phyloP scores from a whole-genome alignment of 1,140 invertebrate genomes.

The Lepidostoma basale region DNA sequence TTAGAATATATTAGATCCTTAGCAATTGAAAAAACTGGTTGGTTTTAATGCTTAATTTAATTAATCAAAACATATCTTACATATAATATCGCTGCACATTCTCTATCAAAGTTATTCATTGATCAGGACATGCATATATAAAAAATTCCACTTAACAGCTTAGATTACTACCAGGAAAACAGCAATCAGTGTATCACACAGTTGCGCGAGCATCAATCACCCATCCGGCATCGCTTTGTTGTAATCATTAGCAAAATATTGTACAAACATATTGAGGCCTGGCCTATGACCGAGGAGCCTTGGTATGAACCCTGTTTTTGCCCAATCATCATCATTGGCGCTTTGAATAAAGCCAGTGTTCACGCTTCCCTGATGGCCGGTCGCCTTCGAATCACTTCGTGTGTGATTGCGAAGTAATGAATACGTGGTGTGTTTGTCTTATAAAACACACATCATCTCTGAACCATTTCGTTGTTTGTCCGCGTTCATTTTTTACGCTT shows the following conservation, averaged over 20 bases:
- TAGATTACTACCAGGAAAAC: no score
- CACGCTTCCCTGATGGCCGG: not conserved
- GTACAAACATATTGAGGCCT: not conserved
- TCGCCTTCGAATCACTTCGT: not conserved
- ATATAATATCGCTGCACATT: no score
- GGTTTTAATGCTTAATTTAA: no score
- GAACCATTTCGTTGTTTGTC: no score
- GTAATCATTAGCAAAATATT: slow-evolving; percentile 19
- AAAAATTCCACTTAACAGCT: not conserved
- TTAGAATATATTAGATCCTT: no score
- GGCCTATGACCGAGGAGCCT: not conserved
- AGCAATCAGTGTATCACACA: not conserved
- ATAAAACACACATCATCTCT: not conserved
- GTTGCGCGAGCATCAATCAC: not conserved
- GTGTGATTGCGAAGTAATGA: not conserved
- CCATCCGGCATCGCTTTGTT: not conserved
- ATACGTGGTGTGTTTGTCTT: not conserved
- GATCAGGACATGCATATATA: no score
- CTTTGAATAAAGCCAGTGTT: not conserved
- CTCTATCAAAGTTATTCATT: no score
- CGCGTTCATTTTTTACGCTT: no score
- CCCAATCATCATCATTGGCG: not conserved
- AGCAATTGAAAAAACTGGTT: no score
- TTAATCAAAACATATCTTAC: no score
- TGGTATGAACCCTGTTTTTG: slow-evolving; percentile 16